Conservation (phyloP, 2,113 vertebrate genomes). For the Thalassarche chlororhynchos region DNA sequence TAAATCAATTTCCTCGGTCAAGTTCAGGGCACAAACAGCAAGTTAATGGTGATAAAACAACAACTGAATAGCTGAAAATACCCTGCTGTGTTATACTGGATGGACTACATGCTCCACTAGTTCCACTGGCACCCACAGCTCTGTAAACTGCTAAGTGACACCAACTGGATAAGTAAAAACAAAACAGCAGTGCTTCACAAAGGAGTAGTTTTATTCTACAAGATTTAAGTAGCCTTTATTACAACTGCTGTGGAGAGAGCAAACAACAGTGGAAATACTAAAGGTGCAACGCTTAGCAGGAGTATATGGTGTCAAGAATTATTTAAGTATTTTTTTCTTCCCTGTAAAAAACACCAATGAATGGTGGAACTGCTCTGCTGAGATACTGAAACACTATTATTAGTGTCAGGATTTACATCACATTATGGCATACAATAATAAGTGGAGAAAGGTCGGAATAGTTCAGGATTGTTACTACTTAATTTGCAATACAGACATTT, state of each 20-base stretch:
- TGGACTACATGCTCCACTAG: accelerated
- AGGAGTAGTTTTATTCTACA: not conserved
- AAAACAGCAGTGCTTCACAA: not conserved
- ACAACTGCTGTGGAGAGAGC: not conserved
- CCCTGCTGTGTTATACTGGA: not conserved
- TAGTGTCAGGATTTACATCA: not conserved
- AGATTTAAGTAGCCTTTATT: not conserved
- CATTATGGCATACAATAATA: not conserved
- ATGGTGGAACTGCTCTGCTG: not conserved
- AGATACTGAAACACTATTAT: not conserved
- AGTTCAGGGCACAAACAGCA: not conserved
- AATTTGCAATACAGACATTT: not conserved
- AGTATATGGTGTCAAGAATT: not conserved
- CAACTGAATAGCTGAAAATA: not conserved
- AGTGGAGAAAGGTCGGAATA: not conserved
- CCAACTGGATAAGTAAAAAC: not conserved
- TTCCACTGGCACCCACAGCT: not conserved
- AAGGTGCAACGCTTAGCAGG: not conserved
- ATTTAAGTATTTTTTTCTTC: not conserved
- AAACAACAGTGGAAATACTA: not conserved
- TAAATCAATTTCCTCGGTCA: not conserved
- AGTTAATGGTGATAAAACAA: not conserved
- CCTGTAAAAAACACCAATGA: not conserved
- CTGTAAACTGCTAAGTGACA: not conserved
- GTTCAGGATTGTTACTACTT: not conserved